phyloP scores from a whole-genome alignment of 2,888 invertebrate genomes.

The Lasioglossum figueresi region DNA sequence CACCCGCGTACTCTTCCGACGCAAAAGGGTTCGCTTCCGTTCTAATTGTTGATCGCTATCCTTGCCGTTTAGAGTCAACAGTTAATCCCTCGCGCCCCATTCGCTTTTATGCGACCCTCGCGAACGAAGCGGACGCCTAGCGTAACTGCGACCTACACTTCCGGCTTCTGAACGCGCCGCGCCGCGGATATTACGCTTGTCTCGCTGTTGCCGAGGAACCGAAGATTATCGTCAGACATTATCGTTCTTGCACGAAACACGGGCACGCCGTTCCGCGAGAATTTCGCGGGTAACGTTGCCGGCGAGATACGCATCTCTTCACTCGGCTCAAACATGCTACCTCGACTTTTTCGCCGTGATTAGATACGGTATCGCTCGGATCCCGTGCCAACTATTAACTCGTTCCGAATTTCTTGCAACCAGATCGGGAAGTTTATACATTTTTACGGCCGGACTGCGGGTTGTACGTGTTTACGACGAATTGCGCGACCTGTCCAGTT shows the following conservation, averaged over 20 bases:
- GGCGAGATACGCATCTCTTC: not conserved
- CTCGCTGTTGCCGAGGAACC: not conserved
- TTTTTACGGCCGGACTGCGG: too few relatives aligned
- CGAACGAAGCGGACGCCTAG: not conserved
- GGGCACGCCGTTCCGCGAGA: not conserved
- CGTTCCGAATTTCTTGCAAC: not conserved
- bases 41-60: slow-evolving; percentile 19
- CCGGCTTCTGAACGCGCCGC: not conserved
- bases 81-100: slow-evolving; percentile 3
- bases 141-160: slow-evolving; percentile 1
- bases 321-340: not conserved
- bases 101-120: not conserved
- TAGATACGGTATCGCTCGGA: not conserved
- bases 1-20: not conserved
- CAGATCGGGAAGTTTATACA: not conserved
- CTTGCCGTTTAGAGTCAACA: slow-evolving; percentile 11
- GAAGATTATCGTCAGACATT: slow-evolving; percentile 8
- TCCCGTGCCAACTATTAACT: not conserved
- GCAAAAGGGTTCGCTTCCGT: slow-evolving; percentile 7
- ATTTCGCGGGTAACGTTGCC: not conserved
- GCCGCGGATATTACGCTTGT: not conserved
- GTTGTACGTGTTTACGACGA: too few relatives aligned
- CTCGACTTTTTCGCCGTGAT: not conserved
- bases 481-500: too few relatives aligned
- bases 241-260: not conserved